Percentiles rank a stretch among this genome's conserved stretches.
These are phyloP conservation scores for Orthosia gracilis DNA, from an alignment of 2,888 invertebrate genomes.

Conservation along the genomic window DNA sequence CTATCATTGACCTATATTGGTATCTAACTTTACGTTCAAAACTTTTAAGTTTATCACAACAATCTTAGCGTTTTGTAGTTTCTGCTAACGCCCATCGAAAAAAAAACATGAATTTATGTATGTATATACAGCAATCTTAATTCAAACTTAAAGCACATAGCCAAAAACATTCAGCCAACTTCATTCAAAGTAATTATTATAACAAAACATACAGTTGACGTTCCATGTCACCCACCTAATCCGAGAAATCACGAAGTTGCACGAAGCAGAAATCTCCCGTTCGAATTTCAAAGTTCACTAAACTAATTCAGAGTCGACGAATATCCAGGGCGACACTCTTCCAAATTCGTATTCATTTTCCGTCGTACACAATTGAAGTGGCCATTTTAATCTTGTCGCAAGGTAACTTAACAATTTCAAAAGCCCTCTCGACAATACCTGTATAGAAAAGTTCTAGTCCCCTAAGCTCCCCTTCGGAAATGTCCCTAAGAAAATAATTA, in stretches of 20 bases:
- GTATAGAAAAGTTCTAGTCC: conserved; percentile 69
- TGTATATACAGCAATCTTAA: neutral
- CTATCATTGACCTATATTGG: too few relatives aligned
- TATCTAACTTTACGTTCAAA: too few relatives aligned
- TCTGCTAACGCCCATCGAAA: too few relatives aligned
- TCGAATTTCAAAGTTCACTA: conserved; percentile 57
- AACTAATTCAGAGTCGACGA: conserved; percentile 56
- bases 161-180: conserved; percentile 1
- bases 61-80: neutral
- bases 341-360: conserved; percentile 65
- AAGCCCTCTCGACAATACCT: conserved; percentile 71
- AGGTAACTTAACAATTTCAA: conserved; percentile 70
- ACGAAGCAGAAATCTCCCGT: conserved; percentile 44
- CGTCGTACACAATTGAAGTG: conserved; percentile 63
- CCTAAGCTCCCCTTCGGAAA: conserved; percentile 64
- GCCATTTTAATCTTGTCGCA: conserved; percentile 66
- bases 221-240: conserved; percentile 27
- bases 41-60: neutral
- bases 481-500: conserved; percentile 80
- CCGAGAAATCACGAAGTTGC: conserved; percentile 43
- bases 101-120: too few relatives aligned
- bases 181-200: conserved; percentile 32
- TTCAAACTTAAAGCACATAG: neutral
- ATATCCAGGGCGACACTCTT: conserved; percentile 53
- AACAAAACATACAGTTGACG: conserved; percentile 41